Conservation (phyloP, 2,113 vertebrate species). For the Amblyornis subalaris region DNA sequence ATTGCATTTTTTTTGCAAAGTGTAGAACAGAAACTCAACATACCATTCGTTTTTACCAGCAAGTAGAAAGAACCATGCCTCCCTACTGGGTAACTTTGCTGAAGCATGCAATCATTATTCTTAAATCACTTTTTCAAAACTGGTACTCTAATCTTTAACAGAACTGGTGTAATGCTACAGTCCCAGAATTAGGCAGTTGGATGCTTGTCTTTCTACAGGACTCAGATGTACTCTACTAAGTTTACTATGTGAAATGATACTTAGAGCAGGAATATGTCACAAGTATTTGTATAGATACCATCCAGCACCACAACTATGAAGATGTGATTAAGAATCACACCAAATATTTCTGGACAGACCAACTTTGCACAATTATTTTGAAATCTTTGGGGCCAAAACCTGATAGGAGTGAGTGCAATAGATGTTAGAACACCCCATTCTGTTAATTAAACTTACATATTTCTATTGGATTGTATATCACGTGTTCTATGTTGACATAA, state of each 20-base stretch:
- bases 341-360: background rate
- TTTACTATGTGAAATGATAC: background rate
- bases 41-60: background rate
- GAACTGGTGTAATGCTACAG: background rate
- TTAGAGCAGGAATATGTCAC: background rate
- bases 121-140: background rate
- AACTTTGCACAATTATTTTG: background rate
- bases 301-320: background rate
- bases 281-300: background rate
- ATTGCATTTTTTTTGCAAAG: background rate
- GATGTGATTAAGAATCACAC: background rate
- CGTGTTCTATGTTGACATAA: background rate
- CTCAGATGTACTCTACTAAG: background rate
- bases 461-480: background rate
- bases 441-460: background rate
- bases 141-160: background rate
- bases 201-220: background rate
- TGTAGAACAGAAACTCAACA: background rate
- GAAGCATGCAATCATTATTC: background rate
- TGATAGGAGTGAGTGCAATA: background rate
- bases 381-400: background rate
- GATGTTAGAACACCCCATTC: background rate
- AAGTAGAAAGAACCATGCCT: background rate
- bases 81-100: background rate
- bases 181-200: background rate